Evolutionary conservation across 2,113 vertebrate genomes (phyloP), one percentile per base, ranked within the genome.

Genomic region (Cavia aperea): DNA sequence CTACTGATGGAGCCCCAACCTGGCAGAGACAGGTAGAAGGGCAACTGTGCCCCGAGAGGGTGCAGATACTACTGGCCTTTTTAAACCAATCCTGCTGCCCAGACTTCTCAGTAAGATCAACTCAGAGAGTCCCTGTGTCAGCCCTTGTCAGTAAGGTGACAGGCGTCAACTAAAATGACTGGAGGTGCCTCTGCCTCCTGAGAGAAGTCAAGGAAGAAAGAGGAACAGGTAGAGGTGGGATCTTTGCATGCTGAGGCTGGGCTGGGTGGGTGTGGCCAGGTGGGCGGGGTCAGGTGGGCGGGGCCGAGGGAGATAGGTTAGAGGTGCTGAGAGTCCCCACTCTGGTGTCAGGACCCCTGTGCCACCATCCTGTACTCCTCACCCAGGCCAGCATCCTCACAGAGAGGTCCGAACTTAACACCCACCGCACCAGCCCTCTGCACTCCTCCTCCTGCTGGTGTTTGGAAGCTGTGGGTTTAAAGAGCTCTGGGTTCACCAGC

Each of bases 31-130:
- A n/a, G 36, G 93, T 96, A 93, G 81, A 73, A 84, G 85, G 70
- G 65, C 92, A 95, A 96, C 86, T 90, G 83, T 49, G 94, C 51
- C 86, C 88, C 43, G 82, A 75, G 66, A 94, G 92, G 85, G 94
- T 93, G 94, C 91, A 95, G 93, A 95, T 93, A 93, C 89, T 86
- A 88, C 68, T 90, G 92, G 95, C 95, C 95, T 92, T 95, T 96
- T 91, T 77, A 92, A 95, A 95, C 95, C 94, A 96, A 95, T 95
- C 93, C 92, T 92, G 88, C 88, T 96, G 94, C 92, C 68, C 77
- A 24, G 95, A 96, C 81, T 96, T 95, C 95, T 94, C 93, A 75
- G 94, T 92, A 92, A 96, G 95, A 81, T 56, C 56, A 18, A 18
- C 56, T 18, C 56, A 56, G 56, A 56, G 63, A 91, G 90, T 77